Conservation (phyloP, 2,888 invertebrate genomes). For the Zelleria hepariella region DNA sequence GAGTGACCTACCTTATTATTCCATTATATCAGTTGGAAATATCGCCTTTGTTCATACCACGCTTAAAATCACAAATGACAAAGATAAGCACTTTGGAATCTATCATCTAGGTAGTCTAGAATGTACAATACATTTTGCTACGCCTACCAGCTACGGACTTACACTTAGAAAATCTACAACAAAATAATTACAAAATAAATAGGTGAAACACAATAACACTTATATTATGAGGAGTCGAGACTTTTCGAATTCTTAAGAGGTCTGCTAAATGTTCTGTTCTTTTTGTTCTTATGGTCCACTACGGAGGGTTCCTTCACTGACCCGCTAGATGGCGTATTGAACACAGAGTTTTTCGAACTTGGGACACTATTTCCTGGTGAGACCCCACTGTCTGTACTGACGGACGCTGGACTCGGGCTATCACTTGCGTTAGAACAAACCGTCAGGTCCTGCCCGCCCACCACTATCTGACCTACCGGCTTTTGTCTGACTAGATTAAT, state of each 20-base stretch:
- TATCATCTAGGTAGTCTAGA: conserved; percentile 28
- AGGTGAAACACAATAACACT: neutral
- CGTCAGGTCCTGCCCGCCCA: conserved; percentile 59
- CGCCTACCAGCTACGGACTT: conserved; percentile 43
- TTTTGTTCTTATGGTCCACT: conserved; percentile 47
- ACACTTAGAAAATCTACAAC: conserved; percentile 69
- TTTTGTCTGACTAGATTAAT: conserved; percentile 67
- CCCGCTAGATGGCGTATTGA: conserved; percentile 23
- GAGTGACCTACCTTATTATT: no score
- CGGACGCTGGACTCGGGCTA: conserved; percentile 58
- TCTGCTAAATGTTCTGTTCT: conserved; percentile 44
- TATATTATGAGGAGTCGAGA: conserved; percentile 55
- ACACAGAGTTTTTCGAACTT: conserved; percentile 50
- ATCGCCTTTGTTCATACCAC: neutral
- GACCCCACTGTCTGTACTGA: conserved; percentile 60
- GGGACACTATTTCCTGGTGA: conserved; percentile 59
- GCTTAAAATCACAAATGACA: conserved; percentile 38
- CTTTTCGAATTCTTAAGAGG: conserved; percentile 65
- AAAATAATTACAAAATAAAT: conserved; percentile 57
- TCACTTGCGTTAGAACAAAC: conserved; percentile 58
- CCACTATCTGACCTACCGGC: conserved; percentile 63
- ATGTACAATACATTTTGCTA: conserved; percentile 41
- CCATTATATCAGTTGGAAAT: no score
- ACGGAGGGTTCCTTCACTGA: conserved; percentile 16
- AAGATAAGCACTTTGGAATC: conserved; percentile 57